phyloP scores from a whole-genome alignment of 2,797 vertebrate species.

The Crenuchus spilurus region DNA sequence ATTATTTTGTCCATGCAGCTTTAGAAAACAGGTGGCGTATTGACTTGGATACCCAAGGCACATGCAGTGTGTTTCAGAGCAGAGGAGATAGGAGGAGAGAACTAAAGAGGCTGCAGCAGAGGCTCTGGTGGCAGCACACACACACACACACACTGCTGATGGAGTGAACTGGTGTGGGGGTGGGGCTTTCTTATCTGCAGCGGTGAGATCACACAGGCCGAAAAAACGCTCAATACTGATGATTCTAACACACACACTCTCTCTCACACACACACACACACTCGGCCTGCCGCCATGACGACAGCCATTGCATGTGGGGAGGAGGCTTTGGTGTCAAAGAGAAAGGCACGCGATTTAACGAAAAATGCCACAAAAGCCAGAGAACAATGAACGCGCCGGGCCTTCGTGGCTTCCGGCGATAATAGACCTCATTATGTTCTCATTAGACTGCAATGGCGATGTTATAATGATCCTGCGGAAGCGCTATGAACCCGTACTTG shows the following conservation, averaged over 20 bases:
- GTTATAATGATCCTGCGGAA: constrained; percentile 55
- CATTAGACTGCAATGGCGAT: constrained; percentile 48
- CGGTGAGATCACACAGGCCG: constrained; percentile 48
- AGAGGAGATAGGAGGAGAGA: background rate
- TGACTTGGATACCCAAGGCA: background rate
- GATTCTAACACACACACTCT: constrained; percentile 17
- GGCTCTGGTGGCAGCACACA: background rate
- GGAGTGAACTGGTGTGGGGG: constrained; percentile 47
- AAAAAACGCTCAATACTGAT: constrained; percentile 38
- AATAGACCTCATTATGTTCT: constrained; percentile 55
- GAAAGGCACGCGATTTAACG: too few relatives aligned
- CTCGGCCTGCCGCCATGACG: constrained; percentile 25
- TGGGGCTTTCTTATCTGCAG: constrained; percentile 53
- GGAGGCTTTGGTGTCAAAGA: constrained; percentile 9
- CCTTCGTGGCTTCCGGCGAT: constrained; percentile 40
- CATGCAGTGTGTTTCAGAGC: background rate
- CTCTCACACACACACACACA: constrained; percentile 18
- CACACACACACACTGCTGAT: constrained; percentile 30
- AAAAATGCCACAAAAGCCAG: background rate
- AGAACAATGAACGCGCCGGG: constrained; percentile 44
- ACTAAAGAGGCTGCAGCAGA: constrained; percentile 2
- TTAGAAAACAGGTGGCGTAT: background rate
- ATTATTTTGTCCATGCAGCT: background rate
- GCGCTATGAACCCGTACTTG: constrained; percentile 46
- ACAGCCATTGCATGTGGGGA: constrained; percentile 14